Evolutionary conservation across 2,888 invertebrate species (phyloP).

Genomic region (Unio pictorum): DNA sequence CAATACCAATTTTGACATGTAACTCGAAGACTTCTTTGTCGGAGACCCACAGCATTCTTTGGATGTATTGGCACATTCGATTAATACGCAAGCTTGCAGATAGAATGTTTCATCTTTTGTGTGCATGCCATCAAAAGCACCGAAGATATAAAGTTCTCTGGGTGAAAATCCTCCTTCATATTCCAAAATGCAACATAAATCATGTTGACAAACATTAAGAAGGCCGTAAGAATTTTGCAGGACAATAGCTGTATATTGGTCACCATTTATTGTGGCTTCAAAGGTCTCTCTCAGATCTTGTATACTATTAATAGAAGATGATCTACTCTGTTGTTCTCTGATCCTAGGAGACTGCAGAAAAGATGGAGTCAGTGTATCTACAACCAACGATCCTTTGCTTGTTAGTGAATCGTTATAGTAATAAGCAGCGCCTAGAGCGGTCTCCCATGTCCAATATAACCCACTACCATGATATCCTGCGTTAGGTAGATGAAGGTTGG

Average conservation of each 20-base stretch:
- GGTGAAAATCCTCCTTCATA: slow-evolving; percentile 16
- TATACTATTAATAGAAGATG: neutral
- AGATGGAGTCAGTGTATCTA: slow-evolving; percentile 17
- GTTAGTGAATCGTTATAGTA: slow-evolving; percentile 8
- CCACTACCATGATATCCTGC: slow-evolving; percentile 27
- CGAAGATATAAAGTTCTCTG: slow-evolving; percentile 16
- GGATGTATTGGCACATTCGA: slow-evolving; percentile 21
- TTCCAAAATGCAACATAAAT: slow-evolving; percentile 16
- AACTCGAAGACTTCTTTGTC: slow-evolving; percentile 10
- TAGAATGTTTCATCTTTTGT: slow-evolving; percentile 12
- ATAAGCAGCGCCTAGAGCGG: slow-evolving; percentile 20
- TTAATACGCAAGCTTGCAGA: slow-evolving; percentile 25
- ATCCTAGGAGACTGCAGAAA: neutral
- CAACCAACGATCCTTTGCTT: slow-evolving; percentile 15
- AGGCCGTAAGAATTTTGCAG: slow-evolving; percentile 5
- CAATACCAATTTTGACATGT: slow-evolving; percentile 28
- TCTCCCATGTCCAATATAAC: slow-evolving; percentile 28
- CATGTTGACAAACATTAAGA: slow-evolving; percentile 19
- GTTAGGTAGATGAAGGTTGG: slow-evolving; percentile 18
- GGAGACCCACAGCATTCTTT: slow-evolving; percentile 21
- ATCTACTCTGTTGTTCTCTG: too few species aligned
- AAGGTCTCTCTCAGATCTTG: neutral
- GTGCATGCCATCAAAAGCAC: slow-evolving; percentile 28
- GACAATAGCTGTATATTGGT: slow-evolving; percentile 12
- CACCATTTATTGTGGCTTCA: slow-evolving; percentile 18